Percentiles rank a stretch among this genome's conserved stretches.
These are phyloP conservation scores for Myathropa florea DNA, from an alignment of 2,888 invertebrate species.

Conservation along the genomic window DNA sequence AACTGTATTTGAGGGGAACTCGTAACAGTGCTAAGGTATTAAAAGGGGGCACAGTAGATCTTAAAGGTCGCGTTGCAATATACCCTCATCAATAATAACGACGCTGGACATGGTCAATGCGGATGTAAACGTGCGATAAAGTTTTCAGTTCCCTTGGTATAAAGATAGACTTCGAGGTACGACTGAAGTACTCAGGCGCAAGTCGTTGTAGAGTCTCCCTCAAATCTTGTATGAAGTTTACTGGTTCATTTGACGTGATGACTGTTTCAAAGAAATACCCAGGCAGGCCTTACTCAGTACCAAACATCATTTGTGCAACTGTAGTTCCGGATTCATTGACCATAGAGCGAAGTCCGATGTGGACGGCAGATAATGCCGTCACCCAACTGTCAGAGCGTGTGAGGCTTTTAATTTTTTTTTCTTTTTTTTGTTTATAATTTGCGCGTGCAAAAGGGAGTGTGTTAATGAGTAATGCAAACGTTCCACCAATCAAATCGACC, in stretches of 20 bases:
- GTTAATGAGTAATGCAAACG: too few species aligned
- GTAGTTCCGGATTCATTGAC: conserved; percentile 6
- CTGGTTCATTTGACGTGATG: background rate
- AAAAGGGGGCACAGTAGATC: too few species aligned
- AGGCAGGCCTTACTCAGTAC: background rate
- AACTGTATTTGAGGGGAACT: too few species aligned
- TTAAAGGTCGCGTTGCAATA: too few species aligned
- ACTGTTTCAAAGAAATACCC: background rate
- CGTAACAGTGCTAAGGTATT: too few species aligned
- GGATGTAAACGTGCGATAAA: conserved; percentile 9
- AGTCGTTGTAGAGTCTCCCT: too few species aligned
- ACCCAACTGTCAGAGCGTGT: conserved; percentile 70
- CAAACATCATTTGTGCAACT: conserved; percentile 3
- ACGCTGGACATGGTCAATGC: conserved; percentile 13
- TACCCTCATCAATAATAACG: too few species aligned
- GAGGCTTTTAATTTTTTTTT: conserved; percentile 77
- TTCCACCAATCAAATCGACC: too few species aligned
- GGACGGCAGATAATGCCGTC: conserved; percentile 27
- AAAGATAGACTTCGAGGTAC: background rate
- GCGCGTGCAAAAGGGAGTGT: too few species aligned
- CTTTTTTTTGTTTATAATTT: too few species aligned
- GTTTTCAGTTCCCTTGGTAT: conserved; percentile 10
- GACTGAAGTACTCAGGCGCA: background rate
- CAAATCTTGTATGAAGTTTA: conserved; percentile 5
- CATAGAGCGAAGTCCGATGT: conserved; percentile 23